Percentiles rank a stretch among this genome's conserved stretches.
Conservation (phyloP, 2,888 invertebrate species). For the Dryocosmus kuriphilus region DNA sequence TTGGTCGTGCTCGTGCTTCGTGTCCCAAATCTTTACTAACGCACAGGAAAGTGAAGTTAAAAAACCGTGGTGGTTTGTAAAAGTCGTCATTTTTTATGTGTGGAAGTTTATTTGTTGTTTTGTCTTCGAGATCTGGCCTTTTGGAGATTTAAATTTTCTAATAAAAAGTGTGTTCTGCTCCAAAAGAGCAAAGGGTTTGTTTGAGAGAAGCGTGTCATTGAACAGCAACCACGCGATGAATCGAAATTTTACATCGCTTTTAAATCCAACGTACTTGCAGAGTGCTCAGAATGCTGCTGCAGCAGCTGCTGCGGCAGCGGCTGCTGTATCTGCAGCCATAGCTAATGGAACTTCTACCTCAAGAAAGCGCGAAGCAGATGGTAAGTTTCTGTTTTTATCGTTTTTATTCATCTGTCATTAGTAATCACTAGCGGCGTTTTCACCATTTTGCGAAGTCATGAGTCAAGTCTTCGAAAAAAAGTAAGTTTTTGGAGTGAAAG, state of each 20-base stretch:
- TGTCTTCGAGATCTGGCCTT: background rate
- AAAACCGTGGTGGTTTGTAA: background rate
- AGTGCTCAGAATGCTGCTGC: constrained; percentile 74
- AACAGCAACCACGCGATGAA: constrained; percentile 64
- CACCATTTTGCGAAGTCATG: too few species aligned
- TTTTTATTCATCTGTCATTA: too few species aligned
- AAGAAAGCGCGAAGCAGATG: constrained; percentile 73
- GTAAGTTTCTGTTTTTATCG: constrained; percentile 56
- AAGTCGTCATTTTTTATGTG: background rate
- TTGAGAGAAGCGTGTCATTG: background rate
- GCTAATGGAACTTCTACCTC: constrained; percentile 71
- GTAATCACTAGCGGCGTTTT: too few species aligned
- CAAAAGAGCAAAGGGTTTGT: background rate
- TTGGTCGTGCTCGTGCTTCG: background rate
- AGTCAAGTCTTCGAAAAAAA: background rate
- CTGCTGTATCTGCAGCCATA: constrained; percentile 81
- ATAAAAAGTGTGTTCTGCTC: background rate
- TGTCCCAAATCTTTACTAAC: background rate
- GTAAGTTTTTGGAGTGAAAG: background rate
- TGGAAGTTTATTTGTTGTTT: background rate
- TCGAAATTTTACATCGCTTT: constrained; percentile 74
- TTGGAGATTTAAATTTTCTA: background rate
- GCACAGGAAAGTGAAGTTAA: background rate
- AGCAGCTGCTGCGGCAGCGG: constrained; percentile 78
- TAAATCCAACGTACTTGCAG: constrained; percentile 75